Base-by-base conservation (phyloP, 2,113 vertebrate species). In the Argyrosomus japonicus region DNA sequence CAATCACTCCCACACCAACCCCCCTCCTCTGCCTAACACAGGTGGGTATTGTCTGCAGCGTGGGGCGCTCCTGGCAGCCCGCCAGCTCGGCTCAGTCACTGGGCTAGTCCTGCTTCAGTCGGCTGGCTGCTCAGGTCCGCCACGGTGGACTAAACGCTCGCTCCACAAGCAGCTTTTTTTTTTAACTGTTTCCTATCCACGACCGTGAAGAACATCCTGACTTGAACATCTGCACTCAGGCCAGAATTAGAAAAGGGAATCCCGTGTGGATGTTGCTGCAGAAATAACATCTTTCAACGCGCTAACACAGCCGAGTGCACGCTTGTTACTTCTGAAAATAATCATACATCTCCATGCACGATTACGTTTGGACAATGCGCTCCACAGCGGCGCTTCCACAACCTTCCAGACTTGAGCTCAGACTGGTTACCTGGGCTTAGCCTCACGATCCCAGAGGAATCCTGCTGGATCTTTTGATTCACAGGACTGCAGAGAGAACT, bases 41-140 rank as follows among this genome's bases (percentile, higher is more conserved):
- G 92, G 94, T 94, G 92, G 91, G 91, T 91, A 92, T 93, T 92
- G 93, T 94, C 82, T 90, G 87, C 82, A 79, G 87, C 68, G 56
- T 87, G 89, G 86, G 92, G 92, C 60, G 80, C 77, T 82, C 68
- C 84, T 94, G 94, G 94, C 89, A 82, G 75, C 23, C 50, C 2
- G 87, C 93, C 93, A 94, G 84, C 77, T 69, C 51, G 9, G 61
- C 88, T 89, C 89, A 85, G 84, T 91, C 87, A 75, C 88, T 69
- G 89, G 89, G 88, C 84, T 74, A 70, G 90, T 92, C 90, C 87
- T n/a, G 88, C 87, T 84, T 62, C 87, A 84, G 89, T 85, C 43
- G 82, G 69, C 82, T 84, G 92, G 71, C 82, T 86, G 65, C 61
- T 51, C 75, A 77, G 87, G 74, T 89, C 86, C 75, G 47, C 74